These are phyloP conservation scores for Andinoacara biseriatus DNA, from an alignment of 2,113 vertebrate genomes.

Conservation along the genomic window DNA sequence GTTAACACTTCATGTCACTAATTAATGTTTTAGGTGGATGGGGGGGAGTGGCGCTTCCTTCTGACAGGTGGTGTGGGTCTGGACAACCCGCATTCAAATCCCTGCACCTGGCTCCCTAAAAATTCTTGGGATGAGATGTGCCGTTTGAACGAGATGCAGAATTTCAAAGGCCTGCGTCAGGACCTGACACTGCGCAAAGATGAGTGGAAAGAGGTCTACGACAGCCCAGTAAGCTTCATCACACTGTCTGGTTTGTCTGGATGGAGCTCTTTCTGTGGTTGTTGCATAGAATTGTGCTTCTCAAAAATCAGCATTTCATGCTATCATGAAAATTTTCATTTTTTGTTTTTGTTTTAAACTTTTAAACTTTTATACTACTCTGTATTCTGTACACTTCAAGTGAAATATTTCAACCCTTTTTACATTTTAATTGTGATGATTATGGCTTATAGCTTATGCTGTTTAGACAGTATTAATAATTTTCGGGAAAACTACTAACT, in stretches of 20 bases:
- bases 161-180: constrained; percentile 80
- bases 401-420: not conserved
- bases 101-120: constrained; percentile 87
- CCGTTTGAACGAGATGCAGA: constrained; percentile 79
- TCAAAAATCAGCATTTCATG: not conserved
- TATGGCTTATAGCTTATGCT: not conserved
- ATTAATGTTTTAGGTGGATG: constrained; percentile 79
- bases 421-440: not conserved
- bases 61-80: constrained; percentile 88
- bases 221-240: constrained; percentile 82
- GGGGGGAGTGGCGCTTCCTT: constrained; percentile 88
- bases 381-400: not conserved
- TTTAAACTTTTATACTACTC: not conserved
- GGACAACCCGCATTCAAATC: constrained; percentile 86
- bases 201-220: constrained; percentile 88
- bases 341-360: not conserved
- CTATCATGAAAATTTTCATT: not conserved
- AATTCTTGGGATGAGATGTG: constrained; percentile 92
- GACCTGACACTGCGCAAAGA: constrained; percentile 81
- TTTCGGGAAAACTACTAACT: not conserved
- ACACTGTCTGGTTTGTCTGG: no score
- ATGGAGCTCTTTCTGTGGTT: no score
- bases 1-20: not conserved
- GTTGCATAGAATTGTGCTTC: no score
- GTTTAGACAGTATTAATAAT: not conserved